phyloP scores from a whole-genome alignment of 2,888 invertebrate genomes.

The Drosophila leonis region DNA sequence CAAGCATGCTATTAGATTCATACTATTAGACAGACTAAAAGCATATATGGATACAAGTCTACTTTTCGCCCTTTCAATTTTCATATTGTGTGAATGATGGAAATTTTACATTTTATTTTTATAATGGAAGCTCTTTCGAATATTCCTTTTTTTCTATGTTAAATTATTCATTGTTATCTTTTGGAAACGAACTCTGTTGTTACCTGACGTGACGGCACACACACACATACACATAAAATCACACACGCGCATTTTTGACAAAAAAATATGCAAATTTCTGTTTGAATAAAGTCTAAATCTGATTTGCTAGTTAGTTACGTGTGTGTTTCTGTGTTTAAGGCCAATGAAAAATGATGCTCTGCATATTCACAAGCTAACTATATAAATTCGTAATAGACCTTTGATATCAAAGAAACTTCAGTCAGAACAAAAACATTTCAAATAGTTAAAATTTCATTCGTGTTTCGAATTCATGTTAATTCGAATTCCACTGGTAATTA shows the following conservation, averaged over 20 bases:
- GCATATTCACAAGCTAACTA: constrained; percentile 46
- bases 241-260: background rate
- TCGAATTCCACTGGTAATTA: constrained; percentile 44
- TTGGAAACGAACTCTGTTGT: background rate
- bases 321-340: constrained; percentile 12
- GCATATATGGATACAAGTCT: background rate
- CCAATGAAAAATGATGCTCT: constrained; percentile 44
- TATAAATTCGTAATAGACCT: constrained; percentile 23
- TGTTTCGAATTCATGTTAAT: constrained; percentile 57
- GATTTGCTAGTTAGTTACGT: constrained; percentile 21
- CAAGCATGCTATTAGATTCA: background rate
- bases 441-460: constrained; percentile 69
- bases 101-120: background rate
- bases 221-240: background rate
- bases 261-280: constrained; percentile 17
- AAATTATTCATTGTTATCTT: constrained; percentile 5
- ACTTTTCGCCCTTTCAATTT: background rate
- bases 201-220: background rate
- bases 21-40: background rate
- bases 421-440: constrained; percentile 37
- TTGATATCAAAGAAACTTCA: constrained; percentile 2
- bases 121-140: background rate
- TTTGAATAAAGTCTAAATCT: constrained; percentile 16
- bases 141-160: background rate
- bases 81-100: background rate